Evolutionary conservation across 2,113 vertebrate species (phyloP).

Genomic region (Elephantulus edwardii): DNA sequence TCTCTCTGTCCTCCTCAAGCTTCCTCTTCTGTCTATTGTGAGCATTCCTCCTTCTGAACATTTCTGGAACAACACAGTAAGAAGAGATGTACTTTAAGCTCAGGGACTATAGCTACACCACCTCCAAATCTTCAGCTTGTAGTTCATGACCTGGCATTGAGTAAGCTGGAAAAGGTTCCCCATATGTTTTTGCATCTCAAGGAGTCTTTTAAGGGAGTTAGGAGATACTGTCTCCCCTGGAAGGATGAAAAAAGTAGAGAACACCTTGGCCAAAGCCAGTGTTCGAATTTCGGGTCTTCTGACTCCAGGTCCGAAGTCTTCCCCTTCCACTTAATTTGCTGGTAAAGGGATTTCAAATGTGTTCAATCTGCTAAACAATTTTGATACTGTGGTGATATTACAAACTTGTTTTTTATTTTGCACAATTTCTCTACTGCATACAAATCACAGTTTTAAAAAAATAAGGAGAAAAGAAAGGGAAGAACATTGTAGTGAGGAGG

Average conservation of each 20-base stretch:
- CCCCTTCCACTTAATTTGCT: accelerated
- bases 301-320: neutral
- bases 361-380: neutral
- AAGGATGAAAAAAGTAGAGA: neutral
- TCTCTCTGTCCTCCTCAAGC: neutral
- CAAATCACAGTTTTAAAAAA: neutral
- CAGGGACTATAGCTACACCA: neutral
- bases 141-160: no score
- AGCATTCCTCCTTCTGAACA: neutral
- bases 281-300: neutral
- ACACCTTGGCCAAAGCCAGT: neutral
- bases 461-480: neutral
- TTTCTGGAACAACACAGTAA: neutral
- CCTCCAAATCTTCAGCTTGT: no score
- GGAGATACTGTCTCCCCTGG: neutral
- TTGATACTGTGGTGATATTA: neutral
- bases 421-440: neutral
- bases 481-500: neutral
- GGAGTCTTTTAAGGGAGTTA: neutral
- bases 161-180: accelerated
- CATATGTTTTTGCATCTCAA: neutral
- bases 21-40: neutral
- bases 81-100: neutral
- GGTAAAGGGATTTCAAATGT: neutral
- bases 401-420: neutral